Conservation (phyloP, 2,797 vertebrate genomes). For the Microctenopoma steveboyesi region DNA sequence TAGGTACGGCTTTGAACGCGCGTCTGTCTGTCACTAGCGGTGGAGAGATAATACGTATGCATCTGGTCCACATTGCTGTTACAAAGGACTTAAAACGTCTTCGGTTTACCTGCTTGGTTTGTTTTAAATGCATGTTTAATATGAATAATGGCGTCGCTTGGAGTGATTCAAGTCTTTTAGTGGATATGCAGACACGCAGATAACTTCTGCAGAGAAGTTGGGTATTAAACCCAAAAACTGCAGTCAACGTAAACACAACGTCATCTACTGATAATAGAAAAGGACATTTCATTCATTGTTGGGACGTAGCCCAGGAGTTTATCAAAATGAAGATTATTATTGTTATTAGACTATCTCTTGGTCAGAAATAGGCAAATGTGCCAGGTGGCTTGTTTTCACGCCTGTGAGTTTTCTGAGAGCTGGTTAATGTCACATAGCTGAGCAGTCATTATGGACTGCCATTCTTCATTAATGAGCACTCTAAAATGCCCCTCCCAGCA, state of each 20-base stretch:
- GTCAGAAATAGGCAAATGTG: conserved; percentile 22
- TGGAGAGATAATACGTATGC: background rate
- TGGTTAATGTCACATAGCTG: conserved; percentile 24
- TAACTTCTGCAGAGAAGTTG: background rate
- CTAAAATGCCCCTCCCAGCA: conserved; percentile 12
- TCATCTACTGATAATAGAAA: background rate
- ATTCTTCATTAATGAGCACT: conserved; percentile 47
- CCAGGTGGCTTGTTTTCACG: conserved; percentile 14
- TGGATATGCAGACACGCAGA: background rate
- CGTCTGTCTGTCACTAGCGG: background rate
- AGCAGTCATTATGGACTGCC: conserved; percentile 35
- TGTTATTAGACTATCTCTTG: conserved; percentile 10
- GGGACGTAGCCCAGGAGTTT: background rate
- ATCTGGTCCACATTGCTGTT: background rate
- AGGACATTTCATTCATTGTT: background rate
- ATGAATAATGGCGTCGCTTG: conserved; percentile 7
- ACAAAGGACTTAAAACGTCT: background rate
- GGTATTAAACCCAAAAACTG: background rate
- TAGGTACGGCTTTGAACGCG: conserved; percentile 86
- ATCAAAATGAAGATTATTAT: conserved; percentile 12
- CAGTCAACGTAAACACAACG: no score
- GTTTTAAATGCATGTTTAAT: background rate
- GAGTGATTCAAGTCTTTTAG: conserved; percentile 10
- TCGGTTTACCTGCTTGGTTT: background rate
- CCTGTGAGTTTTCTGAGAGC: conserved; percentile 17